Conservation (phyloP, 2,888 invertebrate genomes). For the Caenorhabditis japonica region DNA sequence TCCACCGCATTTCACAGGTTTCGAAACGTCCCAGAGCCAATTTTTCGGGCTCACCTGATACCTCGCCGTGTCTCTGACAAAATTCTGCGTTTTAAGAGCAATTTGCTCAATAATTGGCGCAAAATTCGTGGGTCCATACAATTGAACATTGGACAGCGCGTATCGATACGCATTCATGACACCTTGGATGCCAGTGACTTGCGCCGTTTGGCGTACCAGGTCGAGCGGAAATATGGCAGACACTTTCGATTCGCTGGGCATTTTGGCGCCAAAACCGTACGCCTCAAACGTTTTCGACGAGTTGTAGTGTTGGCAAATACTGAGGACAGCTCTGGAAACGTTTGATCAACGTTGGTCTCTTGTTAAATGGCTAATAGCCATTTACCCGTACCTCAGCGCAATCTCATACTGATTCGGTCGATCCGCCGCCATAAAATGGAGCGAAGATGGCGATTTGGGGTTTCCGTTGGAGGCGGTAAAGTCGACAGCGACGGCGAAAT, state of each 20-base stretch:
- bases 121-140: conserved; percentile 82
- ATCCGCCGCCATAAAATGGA: conserved; percentile 78
- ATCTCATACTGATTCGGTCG: conserved; percentile 80
- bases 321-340: conserved; percentile 59
- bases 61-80: conserved; percentile 54
- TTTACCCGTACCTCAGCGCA: conserved; percentile 75
- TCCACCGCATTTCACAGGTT: too few species aligned
- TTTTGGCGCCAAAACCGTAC: conserved; percentile 80
- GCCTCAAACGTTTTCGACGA: conserved; percentile 80
- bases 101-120: conserved; percentile 81
- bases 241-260: conserved; percentile 80
- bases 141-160: conserved; percentile 78
- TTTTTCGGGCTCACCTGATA: conserved; percentile 67
- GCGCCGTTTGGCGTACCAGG: neutral
- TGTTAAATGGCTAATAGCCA: too few species aligned
- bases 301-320: conserved; percentile 73
- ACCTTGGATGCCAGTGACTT: conserved; percentile 79
- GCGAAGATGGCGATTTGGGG: conserved; percentile 76
- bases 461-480: conserved; percentile 80
- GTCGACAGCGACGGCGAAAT: conserved; percentile 80
- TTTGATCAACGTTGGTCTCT: too few species aligned
- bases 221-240: conserved; percentile 80
- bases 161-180: conserved; percentile 80
- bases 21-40: too few species aligned
- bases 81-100: conserved; percentile 68